Evolutionary conservation across 2,113 vertebrate species (phyloP).

Genomic region (Piaya cayana): DNA sequence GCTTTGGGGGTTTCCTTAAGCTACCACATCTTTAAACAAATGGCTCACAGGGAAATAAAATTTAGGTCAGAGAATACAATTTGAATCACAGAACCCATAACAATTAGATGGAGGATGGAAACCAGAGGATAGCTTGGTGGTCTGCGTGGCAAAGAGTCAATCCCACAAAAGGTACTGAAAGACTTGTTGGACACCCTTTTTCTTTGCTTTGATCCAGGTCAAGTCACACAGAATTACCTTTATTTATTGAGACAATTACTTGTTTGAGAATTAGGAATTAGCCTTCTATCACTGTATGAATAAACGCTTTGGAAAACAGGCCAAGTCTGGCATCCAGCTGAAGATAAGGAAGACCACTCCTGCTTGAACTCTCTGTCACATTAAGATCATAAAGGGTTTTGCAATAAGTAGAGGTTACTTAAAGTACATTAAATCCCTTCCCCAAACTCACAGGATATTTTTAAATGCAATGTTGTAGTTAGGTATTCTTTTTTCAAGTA

Average conservation of each 20-base stretch:
- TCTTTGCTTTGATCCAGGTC: neutral
- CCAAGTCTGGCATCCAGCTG: neutral
- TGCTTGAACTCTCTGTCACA: neutral
- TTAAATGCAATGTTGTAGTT: neutral
- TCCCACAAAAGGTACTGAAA: neutral
- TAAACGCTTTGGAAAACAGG: neutral
- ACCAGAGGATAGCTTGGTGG: neutral
- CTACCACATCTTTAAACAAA: fast-evolving
- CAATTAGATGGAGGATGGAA: neutral
- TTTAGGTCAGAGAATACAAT: neutral
- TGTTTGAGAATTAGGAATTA: neutral
- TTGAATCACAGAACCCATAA: neutral
- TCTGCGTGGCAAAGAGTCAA: fast-evolving
- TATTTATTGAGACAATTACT: neutral
- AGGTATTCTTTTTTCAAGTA: neutral
- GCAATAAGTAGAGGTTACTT: neutral
- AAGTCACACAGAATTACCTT: neutral
- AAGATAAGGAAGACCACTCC: neutral
- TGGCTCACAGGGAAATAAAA: fast-evolving
- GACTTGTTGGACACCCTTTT: neutral
- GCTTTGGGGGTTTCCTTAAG: neutral
- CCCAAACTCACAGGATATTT: neutral
- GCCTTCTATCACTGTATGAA: neutral
- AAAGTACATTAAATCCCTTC: neutral
- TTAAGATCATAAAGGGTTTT: neutral